Evolutionary conservation across 1,140 invertebrate genomes (phyloP), one percentile per base, ranked within the genome.

Genomic region (Goniozus legneri): DNA sequence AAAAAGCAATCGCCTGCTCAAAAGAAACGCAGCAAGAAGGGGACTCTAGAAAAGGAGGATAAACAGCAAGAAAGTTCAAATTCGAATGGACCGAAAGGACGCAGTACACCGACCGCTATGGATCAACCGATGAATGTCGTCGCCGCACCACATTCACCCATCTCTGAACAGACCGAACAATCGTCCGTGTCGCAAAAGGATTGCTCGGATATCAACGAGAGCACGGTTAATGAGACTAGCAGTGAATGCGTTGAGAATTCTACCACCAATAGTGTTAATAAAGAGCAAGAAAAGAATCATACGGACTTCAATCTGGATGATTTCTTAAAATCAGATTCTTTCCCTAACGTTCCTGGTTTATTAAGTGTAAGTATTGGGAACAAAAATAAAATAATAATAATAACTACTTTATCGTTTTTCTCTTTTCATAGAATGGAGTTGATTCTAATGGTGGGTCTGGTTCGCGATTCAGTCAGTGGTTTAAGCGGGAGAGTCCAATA

Each of bases 271-370:
- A 50, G 50, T 7, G 60, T 37, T 34, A 61, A 62, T 18, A 62
- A 52, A n/a, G 58, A 56, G 14, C 53, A 55, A 37, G 64, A 71
- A 21, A 52, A 51, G 1, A 50, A 65, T 6, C 58, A 65, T 39
- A 52, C 65, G 2, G 79, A 84, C 34, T 87, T 89, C 71, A 85
- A 85, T 69, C 80, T 89, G 45, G 85, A 89, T 53, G 84, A 86
- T 20, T 83, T 88, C 57, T 77, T 89, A 13, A 84, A 86, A 52
- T 77, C 81, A 50, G 84, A 87, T 46, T 76, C 77, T 50, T 80
- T 85, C 47, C 80, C 82, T 61, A 71, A 74, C 2, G 71, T 84
- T 61, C 77, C 81, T 42, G 82, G 82, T 16, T 62, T 85, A 7
- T 61, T 84, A 16, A 77, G 82, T 15, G 82, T 84, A 73, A 74